Evolutionary conservation across 2,113 vertebrate species (phyloP).

Genomic region (Sakesphorus luctuosus): DNA sequence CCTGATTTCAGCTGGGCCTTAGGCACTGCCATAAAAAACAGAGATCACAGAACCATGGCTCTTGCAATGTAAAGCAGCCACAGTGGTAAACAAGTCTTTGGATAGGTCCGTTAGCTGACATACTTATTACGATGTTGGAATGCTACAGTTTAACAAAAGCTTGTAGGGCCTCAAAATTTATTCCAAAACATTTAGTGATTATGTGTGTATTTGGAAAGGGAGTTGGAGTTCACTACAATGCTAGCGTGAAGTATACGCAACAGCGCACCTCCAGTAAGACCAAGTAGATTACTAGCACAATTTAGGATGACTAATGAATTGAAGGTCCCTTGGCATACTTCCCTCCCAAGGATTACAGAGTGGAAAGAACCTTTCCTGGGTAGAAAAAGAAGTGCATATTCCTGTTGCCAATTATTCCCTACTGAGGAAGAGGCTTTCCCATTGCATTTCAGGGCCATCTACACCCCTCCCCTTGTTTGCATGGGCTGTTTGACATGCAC

Average conservation of each 20-base stretch:
- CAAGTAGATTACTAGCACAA: not conserved
- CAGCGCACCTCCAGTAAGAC: not conserved
- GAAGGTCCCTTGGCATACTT: not conserved
- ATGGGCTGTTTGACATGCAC: not conserved
- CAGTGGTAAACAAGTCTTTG: not conserved
- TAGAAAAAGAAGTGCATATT: not conserved
- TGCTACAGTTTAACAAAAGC: not conserved
- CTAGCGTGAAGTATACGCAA: not conserved
- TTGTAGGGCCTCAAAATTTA: not conserved
- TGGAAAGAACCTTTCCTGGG: not conserved
- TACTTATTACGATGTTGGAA: not conserved
- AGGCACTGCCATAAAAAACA: slow-evolving; percentile 53
- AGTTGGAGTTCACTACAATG: not conserved
- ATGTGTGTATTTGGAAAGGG: not conserved
- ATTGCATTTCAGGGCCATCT: not conserved
- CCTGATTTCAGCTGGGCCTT: slow-evolving; percentile 40
- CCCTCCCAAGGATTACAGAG: not conserved
- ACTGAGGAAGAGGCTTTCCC: not conserved
- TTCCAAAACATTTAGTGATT: not conserved
- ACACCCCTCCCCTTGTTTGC: not conserved
- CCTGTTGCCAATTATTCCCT: not conserved
- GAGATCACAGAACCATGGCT: not conserved
- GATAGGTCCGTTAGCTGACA: not conserved
- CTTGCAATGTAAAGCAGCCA: not conserved
- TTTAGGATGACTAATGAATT: not conserved